Evolutionary conservation across 2,888 invertebrate genomes (phyloP).

Genomic region (Apotomis turbidana): DNA sequence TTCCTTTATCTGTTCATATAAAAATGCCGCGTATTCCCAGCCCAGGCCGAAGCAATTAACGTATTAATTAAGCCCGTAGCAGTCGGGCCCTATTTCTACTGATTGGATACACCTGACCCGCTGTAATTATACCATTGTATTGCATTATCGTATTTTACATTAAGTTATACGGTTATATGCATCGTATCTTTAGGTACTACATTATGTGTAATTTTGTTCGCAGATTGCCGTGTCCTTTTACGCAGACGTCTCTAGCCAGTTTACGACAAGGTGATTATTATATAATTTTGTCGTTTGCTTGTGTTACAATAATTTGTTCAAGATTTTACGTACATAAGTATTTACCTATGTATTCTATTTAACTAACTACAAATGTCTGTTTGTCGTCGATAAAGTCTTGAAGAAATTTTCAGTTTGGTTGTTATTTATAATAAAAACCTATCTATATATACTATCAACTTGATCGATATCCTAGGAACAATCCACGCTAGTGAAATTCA

Average conservation of each 20-base stretch:
- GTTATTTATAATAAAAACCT: background rate
- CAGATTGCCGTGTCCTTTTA: constrained; percentile 92
- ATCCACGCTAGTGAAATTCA: background rate
- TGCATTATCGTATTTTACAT: constrained; percentile 46
- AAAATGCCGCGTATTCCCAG: constrained; percentile 44
- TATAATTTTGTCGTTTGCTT: constrained; percentile 44
- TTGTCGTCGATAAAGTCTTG: background rate
- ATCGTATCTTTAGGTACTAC: constrained; percentile 29
- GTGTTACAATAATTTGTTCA: constrained; percentile 10
- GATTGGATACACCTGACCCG: constrained; percentile 57
- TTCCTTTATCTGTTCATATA: constrained; percentile 41
- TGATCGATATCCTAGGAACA: background rate
- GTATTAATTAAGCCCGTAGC: constrained; percentile 49
- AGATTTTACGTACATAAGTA: background rate
- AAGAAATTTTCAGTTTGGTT: background rate
- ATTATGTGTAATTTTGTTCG: constrained; percentile 68
- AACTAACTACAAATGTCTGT: background rate
- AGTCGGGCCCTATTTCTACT: constrained; percentile 41
- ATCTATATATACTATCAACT: too few species aligned
- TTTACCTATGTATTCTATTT: background rate
- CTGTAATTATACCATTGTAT: constrained; percentile 50
- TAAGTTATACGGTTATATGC: constrained; percentile 38
- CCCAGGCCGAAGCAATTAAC: constrained; percentile 45
- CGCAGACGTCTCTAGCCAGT: constrained; percentile 91
- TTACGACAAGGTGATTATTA: constrained; percentile 87